Conservation (phyloP, 2,888 invertebrate species). For the Cactoblastis cactorum region DNA sequence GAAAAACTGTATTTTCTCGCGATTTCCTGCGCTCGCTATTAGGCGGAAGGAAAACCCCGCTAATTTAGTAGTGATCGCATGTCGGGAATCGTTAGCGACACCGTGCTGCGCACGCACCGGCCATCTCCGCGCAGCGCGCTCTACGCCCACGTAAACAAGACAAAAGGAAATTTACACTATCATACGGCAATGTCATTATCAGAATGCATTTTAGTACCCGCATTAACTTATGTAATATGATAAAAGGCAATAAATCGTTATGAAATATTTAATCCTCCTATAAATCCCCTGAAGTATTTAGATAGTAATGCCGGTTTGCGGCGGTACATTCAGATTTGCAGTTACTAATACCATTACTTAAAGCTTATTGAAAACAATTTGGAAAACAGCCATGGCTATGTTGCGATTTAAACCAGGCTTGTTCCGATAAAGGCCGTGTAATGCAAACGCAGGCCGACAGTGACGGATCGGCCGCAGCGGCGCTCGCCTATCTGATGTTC, state of each 20-base stretch:
- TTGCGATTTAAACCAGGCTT: slow-evolving; percentile 68
- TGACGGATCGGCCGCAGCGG: slow-evolving; percentile 74
- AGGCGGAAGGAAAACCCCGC: slow-evolving; percentile 74
- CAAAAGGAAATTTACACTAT: slow-evolving; percentile 37
- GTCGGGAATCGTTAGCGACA: slow-evolving; percentile 59
- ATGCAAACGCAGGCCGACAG: slow-evolving; percentile 75
- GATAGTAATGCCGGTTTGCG: slow-evolving; percentile 47
- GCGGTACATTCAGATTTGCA: slow-evolving; percentile 41
- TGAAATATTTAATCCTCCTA: slow-evolving; percentile 60
- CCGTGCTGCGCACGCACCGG: slow-evolving; percentile 24
- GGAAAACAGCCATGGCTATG: slow-evolving; percentile 72
- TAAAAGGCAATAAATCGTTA: slow-evolving; percentile 66
- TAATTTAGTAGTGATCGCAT: slow-evolving; percentile 66
- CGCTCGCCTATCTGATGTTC: slow-evolving; percentile 75
- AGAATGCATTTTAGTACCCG: slow-evolving; percentile 50
- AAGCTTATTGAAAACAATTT: slow-evolving; percentile 76
- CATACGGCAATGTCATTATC: slow-evolving; percentile 58
- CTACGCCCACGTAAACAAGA: slow-evolving; percentile 14
- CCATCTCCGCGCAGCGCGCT: slow-evolving; percentile 25
- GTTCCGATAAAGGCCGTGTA: slow-evolving; percentile 73
- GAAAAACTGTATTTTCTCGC: slow-evolving; percentile 73
- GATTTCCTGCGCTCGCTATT: slow-evolving; percentile 65
- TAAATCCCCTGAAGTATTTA: slow-evolving; percentile 53
- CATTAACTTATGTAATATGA: slow-evolving; percentile 59
- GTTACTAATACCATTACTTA: slow-evolving; percentile 60